Evolutionary conservation across 1,140 invertebrate species (phyloP).

Genomic region (Tetramorium parvispinum): DNA sequence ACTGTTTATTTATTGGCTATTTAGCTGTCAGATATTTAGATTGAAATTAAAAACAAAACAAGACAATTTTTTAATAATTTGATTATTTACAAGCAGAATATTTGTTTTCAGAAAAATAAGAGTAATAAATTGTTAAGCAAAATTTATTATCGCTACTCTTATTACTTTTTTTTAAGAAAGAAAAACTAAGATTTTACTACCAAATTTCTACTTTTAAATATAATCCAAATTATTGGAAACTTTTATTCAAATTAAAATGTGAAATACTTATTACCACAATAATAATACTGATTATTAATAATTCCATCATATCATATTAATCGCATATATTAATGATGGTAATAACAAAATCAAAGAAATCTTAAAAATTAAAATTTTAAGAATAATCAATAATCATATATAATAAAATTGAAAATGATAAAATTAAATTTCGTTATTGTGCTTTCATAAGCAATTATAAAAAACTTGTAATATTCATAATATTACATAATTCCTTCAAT

Average conservation of each 20-base stretch:
- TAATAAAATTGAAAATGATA: not conserved
- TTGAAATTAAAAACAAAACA: not conserved
- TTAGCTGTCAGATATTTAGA: not conserved
- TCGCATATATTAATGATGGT: not conserved
- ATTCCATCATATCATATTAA: not conserved
- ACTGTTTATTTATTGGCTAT: constrained; percentile 4
- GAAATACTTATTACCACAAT: not conserved
- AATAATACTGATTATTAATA: not conserved
- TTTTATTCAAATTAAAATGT: not conserved
- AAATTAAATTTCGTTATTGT: not conserved
- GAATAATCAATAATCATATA: not conserved
- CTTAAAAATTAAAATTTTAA: not conserved
- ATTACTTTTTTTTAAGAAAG: not conserved
- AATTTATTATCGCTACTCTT: not conserved
- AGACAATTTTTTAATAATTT: not conserved
- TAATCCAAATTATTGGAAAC: not conserved
- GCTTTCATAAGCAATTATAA: not conserved
- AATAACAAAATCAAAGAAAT: not conserved
- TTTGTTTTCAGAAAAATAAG: not conserved
- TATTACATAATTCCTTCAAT: constrained; percentile 1
- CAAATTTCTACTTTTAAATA: not conserved
- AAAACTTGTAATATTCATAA: not conserved
- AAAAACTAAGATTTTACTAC: not conserved
- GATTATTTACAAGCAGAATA: not conserved
- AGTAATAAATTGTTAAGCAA: not conserved